Evolutionary conservation across 2,888 invertebrate genomes (phyloP), one percentile per base, ranked within the genome.

Genomic region (Halictus ligatus): DNA sequence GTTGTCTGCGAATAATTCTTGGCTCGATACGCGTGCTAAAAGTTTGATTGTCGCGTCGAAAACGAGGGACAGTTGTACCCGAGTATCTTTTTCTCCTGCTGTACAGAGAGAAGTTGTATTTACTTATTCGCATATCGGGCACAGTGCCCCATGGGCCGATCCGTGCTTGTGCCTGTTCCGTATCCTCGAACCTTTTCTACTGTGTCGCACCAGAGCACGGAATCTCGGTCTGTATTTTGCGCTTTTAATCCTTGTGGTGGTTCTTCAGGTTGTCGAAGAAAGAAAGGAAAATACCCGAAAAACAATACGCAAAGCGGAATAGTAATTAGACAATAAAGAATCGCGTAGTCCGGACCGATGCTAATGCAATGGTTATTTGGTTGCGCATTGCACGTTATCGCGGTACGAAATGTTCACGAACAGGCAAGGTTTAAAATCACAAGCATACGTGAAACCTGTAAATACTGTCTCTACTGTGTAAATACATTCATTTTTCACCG

Each of bases 381-480:
- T 64, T 25, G 7, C 64, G 12, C 29, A 29, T n/a, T 50, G 50
- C 6, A 18, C 50, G 15, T 13, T 13, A n/a, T 25, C 15, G 7
- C 29, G 0, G 8, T 60, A 64, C 29, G 64, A 29, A 64, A 64
- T n/a, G 29, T 12, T 64, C 7, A 8, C 7, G 64, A 29, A 18
- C 15, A 21, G 21, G 35, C 35, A 69, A 73, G 76, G 77, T 77
- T 74, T 81, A 69, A 75, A 78, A 80, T 77, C 77, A 83, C 73
- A 67, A 67, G 64, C 72, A 18, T 40, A 77, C 50, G 78, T 60
- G 10, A 73, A 73, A 75, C 13, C 18, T 78, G 82, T 84, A 84
- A 35, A 83, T 85, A 77, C n/a, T 40, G 40, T 67, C 50, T 83
- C 69, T 71, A 77, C 29, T 83, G 83, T 85, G 83, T 85, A 85